Conservation (phyloP, 1,140 invertebrate species). For the Branchinecta lindahli region DNA sequence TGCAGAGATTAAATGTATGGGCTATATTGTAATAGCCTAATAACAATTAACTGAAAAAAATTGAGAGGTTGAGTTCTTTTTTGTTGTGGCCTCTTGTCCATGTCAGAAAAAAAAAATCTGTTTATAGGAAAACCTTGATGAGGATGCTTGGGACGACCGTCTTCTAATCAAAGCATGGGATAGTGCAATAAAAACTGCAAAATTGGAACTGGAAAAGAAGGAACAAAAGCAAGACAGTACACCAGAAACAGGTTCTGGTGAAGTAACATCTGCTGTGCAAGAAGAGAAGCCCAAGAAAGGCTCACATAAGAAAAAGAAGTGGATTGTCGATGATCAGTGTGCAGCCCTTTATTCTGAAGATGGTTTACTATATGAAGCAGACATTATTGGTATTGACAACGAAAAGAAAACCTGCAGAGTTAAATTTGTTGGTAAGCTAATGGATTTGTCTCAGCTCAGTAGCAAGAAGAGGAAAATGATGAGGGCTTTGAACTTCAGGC, state of each 20-base stretch:
- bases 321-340: background rate
- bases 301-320: background rate
- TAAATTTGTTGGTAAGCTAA: conserved; percentile 6
- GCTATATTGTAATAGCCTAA: no score
- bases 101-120: no score
- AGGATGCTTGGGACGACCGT: background rate
- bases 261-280: no score
- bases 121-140: background rate
- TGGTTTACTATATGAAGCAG: background rate
- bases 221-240: background rate
- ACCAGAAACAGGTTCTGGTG: background rate
- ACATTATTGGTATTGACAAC: background rate
- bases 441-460: background rate
- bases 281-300: background rate
- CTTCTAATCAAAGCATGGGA: background rate
- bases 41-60: no score
- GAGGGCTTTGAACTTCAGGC: no score
- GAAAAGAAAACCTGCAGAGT: background rate
- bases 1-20: no score
- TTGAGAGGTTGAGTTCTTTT: no score
- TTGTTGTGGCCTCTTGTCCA: no score
- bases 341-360: conserved; percentile 2
- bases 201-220: background rate
- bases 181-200: background rate
- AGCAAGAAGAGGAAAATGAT: no score